Base-by-base conservation (phyloP, 1,140 invertebrate genomes). In the Sesamia nonagrioides region DNA sequence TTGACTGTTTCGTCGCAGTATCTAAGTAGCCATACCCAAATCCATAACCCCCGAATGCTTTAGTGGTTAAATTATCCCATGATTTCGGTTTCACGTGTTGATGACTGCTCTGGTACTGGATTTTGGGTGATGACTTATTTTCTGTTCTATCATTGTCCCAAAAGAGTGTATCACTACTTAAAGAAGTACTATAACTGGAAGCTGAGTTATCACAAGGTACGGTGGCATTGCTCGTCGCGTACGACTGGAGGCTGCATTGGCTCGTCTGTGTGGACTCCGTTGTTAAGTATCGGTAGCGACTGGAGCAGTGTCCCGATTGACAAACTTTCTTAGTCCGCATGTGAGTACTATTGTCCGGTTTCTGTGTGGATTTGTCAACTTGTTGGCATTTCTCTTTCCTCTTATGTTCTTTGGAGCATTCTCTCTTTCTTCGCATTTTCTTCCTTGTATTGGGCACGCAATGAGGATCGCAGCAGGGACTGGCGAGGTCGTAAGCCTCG, bases 1-100 rank as follows among this genome's bases (percentile, higher is more conserved):
- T 88, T 78, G 95, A 71, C 73, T 96, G 96, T 37, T 96, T 95
- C 0, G 95, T 92, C 8, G 95, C 95, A 0, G 96, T 97, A 83
- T 97, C 97, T 42, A 97, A 91, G 84, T 97, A 98, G 1, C 97
- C 97, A 86, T 98, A 98, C 4, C 97, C 97, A 82, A 97, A 98
- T 27, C 97, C 97, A 84, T 98, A 98, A 0, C 97, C 97, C 11
- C 97, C 97, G 75, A 97, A 97, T 1, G 97, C 96, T 94, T 98
- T 98, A 0, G 97, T 98, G 0, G 97, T 97, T 21, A 98, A 93
- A 95, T 98, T 98, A 86, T 98, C 97, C 97, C 98, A 98, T 0
- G 97, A 98, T 87, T 98, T 98, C 5, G 97, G 97, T 86, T 98
- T 98, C 0, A 96, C 96, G 50, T 96, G 95, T 71, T 93, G 94